Evolutionary conservation across 2,797 vertebrate species (phyloP), one percentile per base, ranked within the genome.

Genomic region (Takifugu ocellatus): DNA sequence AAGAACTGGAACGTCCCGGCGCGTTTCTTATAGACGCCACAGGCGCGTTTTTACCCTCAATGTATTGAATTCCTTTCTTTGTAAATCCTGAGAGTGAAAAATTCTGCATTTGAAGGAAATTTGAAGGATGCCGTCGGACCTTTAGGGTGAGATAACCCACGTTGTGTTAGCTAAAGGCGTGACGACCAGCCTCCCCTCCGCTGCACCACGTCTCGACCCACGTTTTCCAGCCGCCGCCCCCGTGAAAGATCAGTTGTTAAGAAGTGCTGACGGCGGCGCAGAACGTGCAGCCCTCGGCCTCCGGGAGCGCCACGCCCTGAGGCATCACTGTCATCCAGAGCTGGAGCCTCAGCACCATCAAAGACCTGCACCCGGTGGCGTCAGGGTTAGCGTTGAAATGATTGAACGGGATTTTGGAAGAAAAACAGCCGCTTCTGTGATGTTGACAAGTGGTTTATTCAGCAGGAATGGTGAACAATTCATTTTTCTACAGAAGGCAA

Each of bases 381-480:
- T 39, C 36, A 3, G 36, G 4, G 36, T 39, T 12, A 39, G 36
- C 12, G 10, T 14, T 6, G 12, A 46, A 17, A 45, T 45, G n/a
- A 17, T 16, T 17, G 5, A 16, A 21, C 9, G 2, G 6, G 9
- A 8, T 8, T 39, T 21, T 46, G 17, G 24, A 77, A 70, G 49
- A 70, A 80, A 21, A 25, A 48, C 65, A 85, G 77, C n/a, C 78
- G 50, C 63, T 64, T 77, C 48, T 73, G 68, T 78, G 59, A 84
- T 82, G 85, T 90, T 86, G 87, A 91, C 88, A 90, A 91, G 90
- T 92, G 90, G 85, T 93, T 93, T 93, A 93, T 92, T 93, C 92
- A 92, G 90, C 90, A 92, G 90, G 90, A 91, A 91, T 87, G 82
- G 90, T 92, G 90, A 91, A 91, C 89, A 91, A 86, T 90, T 90